Percentiles rank a stretch among this genome's conserved stretches.
Evolutionary conservation across 2,888 invertebrate genomes (phyloP).

Genomic region (Lithophane semibrunnea): DNA sequence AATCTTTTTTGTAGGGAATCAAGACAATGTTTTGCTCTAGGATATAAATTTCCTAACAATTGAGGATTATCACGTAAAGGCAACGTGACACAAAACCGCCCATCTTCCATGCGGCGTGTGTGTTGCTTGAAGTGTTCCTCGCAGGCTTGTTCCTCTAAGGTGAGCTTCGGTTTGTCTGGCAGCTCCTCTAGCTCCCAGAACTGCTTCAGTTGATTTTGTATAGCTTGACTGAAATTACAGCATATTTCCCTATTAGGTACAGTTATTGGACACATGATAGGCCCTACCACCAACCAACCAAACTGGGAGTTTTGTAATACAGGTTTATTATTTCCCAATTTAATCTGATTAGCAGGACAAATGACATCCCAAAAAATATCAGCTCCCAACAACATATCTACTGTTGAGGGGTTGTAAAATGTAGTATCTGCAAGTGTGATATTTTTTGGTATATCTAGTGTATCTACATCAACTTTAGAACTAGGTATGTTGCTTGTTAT

Average conservation of each 20-base stretch:
- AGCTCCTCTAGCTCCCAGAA: slow-evolving; percentile 16
- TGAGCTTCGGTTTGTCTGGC: not conserved
- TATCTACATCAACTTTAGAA: no score
- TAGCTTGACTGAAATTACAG: slow-evolving; percentile 22
- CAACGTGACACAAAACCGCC: slow-evolving; percentile 24
- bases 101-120: not conserved
- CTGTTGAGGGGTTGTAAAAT: no score
- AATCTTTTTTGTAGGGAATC: slow-evolving; percentile 1
- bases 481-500: no score
- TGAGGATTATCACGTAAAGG: slow-evolving; percentile 4
- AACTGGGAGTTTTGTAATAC: slow-evolving; percentile 23
- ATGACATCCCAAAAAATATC: not conserved
- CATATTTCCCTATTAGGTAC: not conserved
- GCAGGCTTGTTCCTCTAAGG: slow-evolving; percentile 7
- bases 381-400: no score
- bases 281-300: slow-evolving; percentile 19
- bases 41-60: not conserved
- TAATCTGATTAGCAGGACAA: slow-evolving; percentile 9
- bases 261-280: slow-evolving; percentile 2
- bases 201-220: slow-evolving; percentile 1
- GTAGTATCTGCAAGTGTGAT: no score
- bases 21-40: slow-evolving; percentile 7
- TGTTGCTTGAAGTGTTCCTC: not conserved
- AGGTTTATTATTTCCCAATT: slow-evolving; percentile 18
- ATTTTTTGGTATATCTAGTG: no score